Evolutionary conservation across 2,113 vertebrate genomes (phyloP), one percentile per base, ranked within the genome.

Genomic region (Bufo bufo): DNA sequence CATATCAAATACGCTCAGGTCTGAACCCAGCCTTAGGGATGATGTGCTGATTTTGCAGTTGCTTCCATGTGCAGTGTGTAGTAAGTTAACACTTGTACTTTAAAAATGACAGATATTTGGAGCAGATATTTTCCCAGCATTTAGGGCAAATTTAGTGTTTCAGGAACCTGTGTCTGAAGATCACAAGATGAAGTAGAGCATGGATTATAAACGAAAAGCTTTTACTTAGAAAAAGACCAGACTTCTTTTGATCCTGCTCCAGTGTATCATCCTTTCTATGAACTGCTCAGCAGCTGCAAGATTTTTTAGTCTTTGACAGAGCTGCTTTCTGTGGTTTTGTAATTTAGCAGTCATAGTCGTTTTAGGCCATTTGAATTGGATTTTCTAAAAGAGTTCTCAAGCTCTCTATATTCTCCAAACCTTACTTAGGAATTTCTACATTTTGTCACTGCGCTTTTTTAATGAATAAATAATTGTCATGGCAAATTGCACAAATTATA

Each of bases 191-290:
- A 77, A 86, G 58, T 16, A 4, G 12, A 61, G 58, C 23, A 52
- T 4, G 45, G 45, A 78, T 86, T 78, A 78, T 33, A 75, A 50
- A 86, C 50, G 74, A 63, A 74, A 65, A 78, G 16, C 3, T 85
- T 77, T 47, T 85, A 52, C 74, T 65, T 20, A 86, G 74, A 86
- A 81, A 81, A 49, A 86, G 59, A 66, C 52, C 85, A 86, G 85
- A 86, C 59, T 78, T 78, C 74, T 77, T 86, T 86, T 86, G 85
- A 86, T 86, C 85, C 61, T 78, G 74, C 6, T 63, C 85, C 85
- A 86, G 52, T 69, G 56, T 78, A 86, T 86, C 74, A 78, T 78
- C 63, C 58, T 65, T 52, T 20, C 75, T 59, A 85, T 77, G 82
- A 72, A 23, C 65, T 52, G 33, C n/a, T 54, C 47, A 86, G 16